Base-by-base conservation (phyloP, 2,797 vertebrate species). In the Lithobates sylvaticus region DNA sequence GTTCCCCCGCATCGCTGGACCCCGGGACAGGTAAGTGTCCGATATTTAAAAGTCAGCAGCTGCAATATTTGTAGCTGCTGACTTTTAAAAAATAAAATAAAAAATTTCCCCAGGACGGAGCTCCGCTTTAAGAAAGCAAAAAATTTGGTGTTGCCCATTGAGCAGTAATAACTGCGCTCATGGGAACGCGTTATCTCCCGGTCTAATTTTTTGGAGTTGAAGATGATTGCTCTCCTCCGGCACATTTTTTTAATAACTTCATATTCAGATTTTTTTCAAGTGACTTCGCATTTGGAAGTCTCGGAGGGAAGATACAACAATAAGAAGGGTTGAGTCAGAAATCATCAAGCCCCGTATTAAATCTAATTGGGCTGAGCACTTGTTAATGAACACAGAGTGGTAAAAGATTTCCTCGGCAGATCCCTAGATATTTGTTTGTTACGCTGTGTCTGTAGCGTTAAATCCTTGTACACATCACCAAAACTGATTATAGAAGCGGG, bases 311-410 rank as follows among this genome's bases (percentile, higher is more conserved):
- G 29, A 12, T n/a, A 12, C 26, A 77, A 26, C 65, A 73, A 42
- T 61, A 12, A 77, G 76, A 64, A 36, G 50, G 3, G 44, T 61
- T 21, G 26, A 72, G 27, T 21, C 21, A 21, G 70, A 23, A 21
- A 34, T n/a, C 39, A 65, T 77, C 27, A 77, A n/a, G 32, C 16
- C 75, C n/a, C 36, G 23, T 13, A 29, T n/a, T 23, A n/a, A 65
- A 77, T 32, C 32, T 77, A 65, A 65, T 36, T 64, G 10, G 21
- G 10, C 10, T 21, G 32, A 42, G 34, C 23, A 26, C n/a, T 42
- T 65, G 29, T 13, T 78, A 78, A 67, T 68, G 58, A 78, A 32
- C 36, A 23, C 18, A 16, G 67, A 78, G 34, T 67, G 61, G 23
- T 26, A 78, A 78, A 29, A 5, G 23, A 78, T 36, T 67, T 64